Evolutionary conservation across 2,113 vertebrate genomes (phyloP), one percentile per base, ranked within the genome.

Genomic region (Merops nubicus): DNA sequence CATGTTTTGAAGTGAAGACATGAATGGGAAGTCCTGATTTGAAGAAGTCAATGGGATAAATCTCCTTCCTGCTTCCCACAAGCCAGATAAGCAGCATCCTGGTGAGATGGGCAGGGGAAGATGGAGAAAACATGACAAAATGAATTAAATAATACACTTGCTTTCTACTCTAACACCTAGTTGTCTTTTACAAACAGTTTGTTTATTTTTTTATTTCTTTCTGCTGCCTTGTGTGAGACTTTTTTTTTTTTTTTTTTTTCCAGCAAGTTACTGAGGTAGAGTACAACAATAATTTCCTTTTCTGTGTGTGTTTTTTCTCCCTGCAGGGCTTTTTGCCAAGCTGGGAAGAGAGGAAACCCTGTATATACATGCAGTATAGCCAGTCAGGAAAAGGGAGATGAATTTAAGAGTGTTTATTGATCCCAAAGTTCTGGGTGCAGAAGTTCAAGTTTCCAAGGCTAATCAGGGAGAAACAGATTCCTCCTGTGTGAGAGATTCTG

Each of bases 331-430:
- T 83, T 79, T 42, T 95, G 79, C 73, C 85, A 94, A 42, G 51
- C 15, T 56, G 29, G 28, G 25, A 72, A 60, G 48, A 23, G 21
- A 67, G 31, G 51, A 70, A 93, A 93, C 15, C 19, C 12, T 15
- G 22, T 62, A 70, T 36, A 43, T 8, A 25, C 34, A 43, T 19
- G 59, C 8, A 40, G 25, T 25, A 78, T 21, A 86, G 34, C 25
- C 47, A 64, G 40, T 38, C 56, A 92, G 74, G 59, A 90, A 88
- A 88, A 93, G 76, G 28, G 72, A 89, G 89, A 45, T 91, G 50
- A 57, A 88, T 91, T 88, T 43, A 65, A 34, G 50, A 36, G 15
- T 76, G 60, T 89, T 86, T 86, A 64, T 88, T 94, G 72, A 87
- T 11, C 14, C 6, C 21, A 9, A 64, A 85, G 40, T 77, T 48